Evolutionary conservation across 2,113 vertebrate genomes (phyloP).

Genomic region (Daubentonia madagascariensis): DNA sequence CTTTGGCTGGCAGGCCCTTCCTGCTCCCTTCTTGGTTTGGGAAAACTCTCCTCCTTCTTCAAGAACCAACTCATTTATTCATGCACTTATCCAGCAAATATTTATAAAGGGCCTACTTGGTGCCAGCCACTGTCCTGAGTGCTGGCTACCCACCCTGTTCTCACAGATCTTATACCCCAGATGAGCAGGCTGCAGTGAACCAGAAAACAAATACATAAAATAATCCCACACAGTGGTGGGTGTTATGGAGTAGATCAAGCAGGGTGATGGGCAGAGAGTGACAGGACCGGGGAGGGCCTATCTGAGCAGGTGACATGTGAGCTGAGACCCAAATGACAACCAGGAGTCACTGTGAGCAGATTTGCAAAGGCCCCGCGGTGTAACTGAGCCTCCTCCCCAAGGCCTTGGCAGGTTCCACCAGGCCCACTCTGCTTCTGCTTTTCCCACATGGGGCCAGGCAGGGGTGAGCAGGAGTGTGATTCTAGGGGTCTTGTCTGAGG

Average conservation of each 20-base stretch:
- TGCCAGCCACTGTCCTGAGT: not conserved
- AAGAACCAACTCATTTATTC: not conserved
- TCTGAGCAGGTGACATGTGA: not conserved
- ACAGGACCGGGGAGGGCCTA: not conserved
- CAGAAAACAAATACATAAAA: not conserved
- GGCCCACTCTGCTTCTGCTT: rapidly evolving
- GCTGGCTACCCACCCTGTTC: not conserved
- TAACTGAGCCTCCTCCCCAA: no score
- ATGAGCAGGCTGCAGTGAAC: not conserved
- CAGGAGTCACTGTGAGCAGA: not conserved
- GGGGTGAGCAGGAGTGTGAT: not conserved
- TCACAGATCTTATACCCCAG: not conserved
- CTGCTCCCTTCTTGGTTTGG: not conserved
- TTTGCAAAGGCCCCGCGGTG: not conserved
- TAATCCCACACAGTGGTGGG: not conserved
- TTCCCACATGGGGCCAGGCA: not conserved
- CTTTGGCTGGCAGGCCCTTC: not conserved
- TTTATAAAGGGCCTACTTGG: not conserved
- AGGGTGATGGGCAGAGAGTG: not conserved
- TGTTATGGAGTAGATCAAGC: not conserved
- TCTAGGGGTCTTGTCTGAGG: not conserved
- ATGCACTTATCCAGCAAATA: not conserved
- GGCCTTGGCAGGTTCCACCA: not conserved
- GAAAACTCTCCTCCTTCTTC: not conserved
- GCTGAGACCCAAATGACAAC: not conserved